Evolutionary conservation across 2,113 vertebrate species (phyloP).

Genomic region (Heliornis fulica): DNA sequence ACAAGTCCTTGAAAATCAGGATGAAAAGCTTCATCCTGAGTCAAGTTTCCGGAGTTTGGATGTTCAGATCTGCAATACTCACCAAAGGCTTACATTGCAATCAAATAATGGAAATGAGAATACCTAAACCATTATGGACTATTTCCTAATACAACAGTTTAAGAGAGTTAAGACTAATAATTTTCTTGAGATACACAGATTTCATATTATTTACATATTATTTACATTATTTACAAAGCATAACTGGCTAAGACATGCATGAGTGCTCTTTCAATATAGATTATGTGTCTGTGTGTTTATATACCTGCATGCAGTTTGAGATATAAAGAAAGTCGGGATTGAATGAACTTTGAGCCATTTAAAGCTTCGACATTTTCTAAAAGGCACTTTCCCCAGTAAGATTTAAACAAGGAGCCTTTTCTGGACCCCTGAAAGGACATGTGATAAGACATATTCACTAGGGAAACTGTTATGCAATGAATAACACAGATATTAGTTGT

Average conservation of each 20-base stretch:
- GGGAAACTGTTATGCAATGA: neutral
- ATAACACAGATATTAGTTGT: neutral
- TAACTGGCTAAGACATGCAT: neutral
- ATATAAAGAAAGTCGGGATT: neutral
- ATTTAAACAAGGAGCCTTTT: neutral
- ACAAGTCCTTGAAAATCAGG: neutral
- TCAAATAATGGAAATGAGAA: neutral
- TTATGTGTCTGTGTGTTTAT: neutral
- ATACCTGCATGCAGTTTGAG: neutral
- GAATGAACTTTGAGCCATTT: neutral
- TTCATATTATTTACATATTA: neutral
- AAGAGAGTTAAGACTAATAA: neutral
- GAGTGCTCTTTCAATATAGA: neutral
- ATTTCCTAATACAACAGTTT: neutral
- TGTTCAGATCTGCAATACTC: neutral
- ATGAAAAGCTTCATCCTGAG: neutral
- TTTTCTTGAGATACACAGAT: neutral
- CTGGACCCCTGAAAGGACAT: neutral
- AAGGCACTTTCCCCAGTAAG: neutral
- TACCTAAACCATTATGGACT: neutral
- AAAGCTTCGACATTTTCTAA: neutral
- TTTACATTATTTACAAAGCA: neutral
- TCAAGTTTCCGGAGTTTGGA: neutral
- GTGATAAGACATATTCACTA: neutral
- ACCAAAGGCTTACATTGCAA: neutral